Base-by-base conservation (phyloP, 37 sponge, comb jelly and placozoan species). In the Crambe crambe region DNA sequence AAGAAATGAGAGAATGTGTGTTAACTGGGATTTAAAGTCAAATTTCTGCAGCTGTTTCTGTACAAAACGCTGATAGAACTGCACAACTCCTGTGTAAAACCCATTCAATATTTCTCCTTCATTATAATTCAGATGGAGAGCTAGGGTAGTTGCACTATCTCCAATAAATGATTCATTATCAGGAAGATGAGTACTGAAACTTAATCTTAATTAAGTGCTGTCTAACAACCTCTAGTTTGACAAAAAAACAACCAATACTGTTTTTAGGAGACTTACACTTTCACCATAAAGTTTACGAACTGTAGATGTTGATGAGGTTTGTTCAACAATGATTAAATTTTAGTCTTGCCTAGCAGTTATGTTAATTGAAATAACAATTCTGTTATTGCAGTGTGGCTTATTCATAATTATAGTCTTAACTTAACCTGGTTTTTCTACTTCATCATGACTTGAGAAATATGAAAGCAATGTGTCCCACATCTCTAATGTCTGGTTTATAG, bases 401-500 rank as follows among this genome's bases (percentile, higher is more conserved):
- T 27, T 61, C 60, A 85, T 37, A 17, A 34, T 6, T 57, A 76
- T 76, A 12, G 70, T 75, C 61, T 37, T 76, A 2, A 75, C 77
- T 75, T 76, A 42, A 10, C 77, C 77, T 21, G 70, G 43, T 32
- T 84, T 84, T 47, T 75, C 85, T 34, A 76, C 59, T 27, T 84
- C 85, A 27, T 67, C 65, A 44, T 83, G 76, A 58, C 84, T 83
- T 27, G 58, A 27, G 41, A 83, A 74, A 58, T 83, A 83, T 2
- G 84, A 74, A 27, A n/a, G 40, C 63, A 84, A 40, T 15, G 78
- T 56, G 21, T 76, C 70, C 78, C 85, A 84, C 63, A 84, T 84
- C 37, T 84, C 78, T 31, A 84, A 25, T 18, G 70, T 47, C 17
- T 70, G 67, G 36, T 68, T 67, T n/a, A 83, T 68, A 29, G 78